Conservation (phyloP, 2,797 vertebrate species). For the Mionectes olivaceus region DNA sequence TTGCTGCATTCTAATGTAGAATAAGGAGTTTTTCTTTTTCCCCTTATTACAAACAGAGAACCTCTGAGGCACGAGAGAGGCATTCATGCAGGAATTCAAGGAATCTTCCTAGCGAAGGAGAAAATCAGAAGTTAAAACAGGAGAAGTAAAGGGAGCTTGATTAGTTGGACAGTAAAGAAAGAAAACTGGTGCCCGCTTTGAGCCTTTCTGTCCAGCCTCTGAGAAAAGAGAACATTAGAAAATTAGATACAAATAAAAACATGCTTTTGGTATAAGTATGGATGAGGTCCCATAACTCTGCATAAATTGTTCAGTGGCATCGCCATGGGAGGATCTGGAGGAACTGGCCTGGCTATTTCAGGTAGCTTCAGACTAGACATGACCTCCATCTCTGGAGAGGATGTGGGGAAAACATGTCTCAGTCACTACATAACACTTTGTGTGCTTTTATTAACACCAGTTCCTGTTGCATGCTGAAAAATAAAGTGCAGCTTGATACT, state of each 20-base stretch:
- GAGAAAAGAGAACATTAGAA: background rate
- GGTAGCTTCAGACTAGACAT: background rate
- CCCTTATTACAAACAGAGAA: background rate
- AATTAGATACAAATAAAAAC: background rate
- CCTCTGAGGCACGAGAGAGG: background rate
- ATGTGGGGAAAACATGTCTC: background rate
- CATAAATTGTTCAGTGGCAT: background rate
- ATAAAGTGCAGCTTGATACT: background rate
- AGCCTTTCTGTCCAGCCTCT: background rate
- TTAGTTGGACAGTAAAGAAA: background rate
- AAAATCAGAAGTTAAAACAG: background rate
- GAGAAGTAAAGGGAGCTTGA: background rate
- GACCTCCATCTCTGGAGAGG: background rate
- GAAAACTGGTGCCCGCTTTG: background rate
- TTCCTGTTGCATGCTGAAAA: background rate
- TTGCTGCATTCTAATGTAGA: background rate
- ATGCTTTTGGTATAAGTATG: background rate
- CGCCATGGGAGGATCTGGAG: fast-evolving
- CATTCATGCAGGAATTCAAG: background rate
- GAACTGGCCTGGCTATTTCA: background rate
- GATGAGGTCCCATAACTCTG: background rate
- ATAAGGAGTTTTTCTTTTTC: background rate
- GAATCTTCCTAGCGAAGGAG: background rate
- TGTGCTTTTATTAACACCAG: background rate
- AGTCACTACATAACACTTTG: fast-evolving